Conservation (phyloP, 1,140 invertebrate genomes). For the honey bee (Apis mellifera) region Amel_HAv3.1 CM009939.2:10886501-10887000, state of each 20-base stretch:
- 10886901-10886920: constrained; percentile 54
- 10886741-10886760: constrained; percentile 52
- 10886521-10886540: background rate
- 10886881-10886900: no score
- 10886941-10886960: background rate
- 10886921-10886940: background rate
- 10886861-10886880: constrained; percentile 80
- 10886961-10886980: background rate
- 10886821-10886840: constrained; percentile 69
- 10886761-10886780: constrained; percentile 29
- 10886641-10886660: constrained; percentile 61
- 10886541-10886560: background rate
- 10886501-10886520: constrained; percentile 60
- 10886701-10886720: constrained; percentile 27
- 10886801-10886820: constrained; percentile 56
- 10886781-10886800: constrained; percentile 51
- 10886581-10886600: background rate
- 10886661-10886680: constrained; percentile 57
- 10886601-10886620: constrained; percentile 41
- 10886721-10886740: constrained; percentile 45
- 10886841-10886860: constrained; percentile 78
- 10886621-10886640: constrained; percentile 54
- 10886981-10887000: no score
- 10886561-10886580: background rate
- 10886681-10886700: constrained; percentile 64